phyloP scores from a whole-genome alignment of 2,113 vertebrate genomes.

The Mola mola region DNA sequence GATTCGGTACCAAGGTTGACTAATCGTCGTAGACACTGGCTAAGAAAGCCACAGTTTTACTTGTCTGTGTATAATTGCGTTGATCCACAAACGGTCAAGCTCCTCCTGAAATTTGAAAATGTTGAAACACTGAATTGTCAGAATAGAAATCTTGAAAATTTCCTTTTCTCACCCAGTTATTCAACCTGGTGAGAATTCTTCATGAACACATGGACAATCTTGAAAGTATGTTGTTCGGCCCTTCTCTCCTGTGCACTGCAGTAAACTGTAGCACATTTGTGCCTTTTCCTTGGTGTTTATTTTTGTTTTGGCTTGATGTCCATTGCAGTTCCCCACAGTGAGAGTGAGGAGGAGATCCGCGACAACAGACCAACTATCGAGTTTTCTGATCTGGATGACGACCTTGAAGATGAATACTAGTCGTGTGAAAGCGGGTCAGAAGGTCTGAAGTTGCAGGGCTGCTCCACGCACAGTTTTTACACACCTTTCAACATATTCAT shows the following conservation, averaged over 20 bases:
- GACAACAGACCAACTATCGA: constrained; percentile 84
- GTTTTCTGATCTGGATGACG: constrained; percentile 83
- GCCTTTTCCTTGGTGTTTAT: background rate
- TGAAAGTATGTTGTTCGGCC: constrained; percentile 88
- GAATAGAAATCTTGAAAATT: constrained; percentile 34
- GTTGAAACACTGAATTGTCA: constrained; percentile 11
- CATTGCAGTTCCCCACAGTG: constrained; percentile 87
- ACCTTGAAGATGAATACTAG: constrained; percentile 78
- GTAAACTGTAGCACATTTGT: no score
- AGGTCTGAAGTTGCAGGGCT: constrained; percentile 8
- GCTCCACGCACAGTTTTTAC: constrained; percentile 28
- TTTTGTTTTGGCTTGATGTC: constrained; percentile 22
- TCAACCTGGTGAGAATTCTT: constrained; percentile 99
- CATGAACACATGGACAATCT: constrained; percentile 99
- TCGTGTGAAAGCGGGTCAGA: background rate
- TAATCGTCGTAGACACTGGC: no score
- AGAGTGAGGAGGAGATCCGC: constrained; percentile 83
- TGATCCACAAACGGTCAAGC: no score
- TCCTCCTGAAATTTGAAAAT: background rate
- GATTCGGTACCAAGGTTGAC: no score
- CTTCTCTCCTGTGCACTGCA: constrained; percentile 11
- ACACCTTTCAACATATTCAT: constrained; percentile 36
- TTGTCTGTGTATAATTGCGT: accelerated
- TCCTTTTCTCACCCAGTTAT: constrained; percentile 90
- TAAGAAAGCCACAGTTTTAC: no score